Evolutionary conservation across 2,797 vertebrate genomes (phyloP).

Genomic region (Characodon lateralis): DNA sequence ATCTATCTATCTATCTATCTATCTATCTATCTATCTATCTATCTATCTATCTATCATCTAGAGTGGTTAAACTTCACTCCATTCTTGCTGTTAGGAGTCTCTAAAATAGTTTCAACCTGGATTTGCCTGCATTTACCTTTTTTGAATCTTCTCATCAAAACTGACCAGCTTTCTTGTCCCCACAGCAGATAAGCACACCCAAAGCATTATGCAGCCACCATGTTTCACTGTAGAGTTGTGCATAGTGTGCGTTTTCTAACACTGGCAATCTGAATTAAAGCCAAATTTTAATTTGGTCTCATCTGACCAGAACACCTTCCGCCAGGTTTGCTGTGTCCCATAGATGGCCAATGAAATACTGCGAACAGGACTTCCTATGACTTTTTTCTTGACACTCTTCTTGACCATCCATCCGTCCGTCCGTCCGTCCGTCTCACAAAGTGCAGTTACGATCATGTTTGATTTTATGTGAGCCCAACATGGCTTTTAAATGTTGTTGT

Average conservation of each 20-base stretch:
- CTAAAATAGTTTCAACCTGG: neutral
- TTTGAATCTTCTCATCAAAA: neutral
- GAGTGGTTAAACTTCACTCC: no score
- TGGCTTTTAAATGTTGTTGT: conserved; percentile 89
- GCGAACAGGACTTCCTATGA: neutral
- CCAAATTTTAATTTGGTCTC: neutral
- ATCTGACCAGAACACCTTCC: neutral
- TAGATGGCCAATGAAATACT: neutral
- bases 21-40: neutral
- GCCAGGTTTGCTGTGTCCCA: neutral
- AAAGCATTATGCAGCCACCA: neutral
- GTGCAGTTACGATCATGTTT: neutral
- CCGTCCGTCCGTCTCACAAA: conserved; percentile 5
- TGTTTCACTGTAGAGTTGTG: neutral
- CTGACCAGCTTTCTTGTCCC: neutral
- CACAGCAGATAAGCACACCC: neutral
- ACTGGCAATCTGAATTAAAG: no score
- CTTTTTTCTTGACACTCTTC: neutral
- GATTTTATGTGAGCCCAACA: conserved; percentile 74
- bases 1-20: no score
- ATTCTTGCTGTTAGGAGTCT: neutral
- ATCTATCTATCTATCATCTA: neutral
- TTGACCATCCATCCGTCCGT: conserved; percentile 2
- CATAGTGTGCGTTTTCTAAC: no score
- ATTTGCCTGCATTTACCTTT: neutral